Conservation (phyloP, 2,888 invertebrate species). For the Melinaea menophilus region DNA sequence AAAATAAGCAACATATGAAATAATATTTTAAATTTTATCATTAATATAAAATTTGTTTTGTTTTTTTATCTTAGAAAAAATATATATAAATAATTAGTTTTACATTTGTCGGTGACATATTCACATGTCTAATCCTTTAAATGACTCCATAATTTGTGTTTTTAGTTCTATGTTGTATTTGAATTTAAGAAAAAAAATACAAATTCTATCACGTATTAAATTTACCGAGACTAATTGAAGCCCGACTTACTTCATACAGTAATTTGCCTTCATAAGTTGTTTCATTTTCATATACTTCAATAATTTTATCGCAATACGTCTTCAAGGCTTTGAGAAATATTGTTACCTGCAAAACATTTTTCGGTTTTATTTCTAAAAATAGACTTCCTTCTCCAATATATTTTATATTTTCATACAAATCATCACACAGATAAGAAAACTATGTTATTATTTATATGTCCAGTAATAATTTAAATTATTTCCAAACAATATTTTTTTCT, state of each 20-base stretch:
- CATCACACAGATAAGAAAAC: no score
- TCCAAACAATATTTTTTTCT: no score
- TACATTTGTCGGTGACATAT: no score
- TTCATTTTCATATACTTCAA: conserved; percentile 37
- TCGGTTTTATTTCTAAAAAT: no score
- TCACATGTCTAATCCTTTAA: no score
- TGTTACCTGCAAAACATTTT: conserved; percentile 45
- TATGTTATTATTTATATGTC: no score
- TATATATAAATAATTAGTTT: no score
- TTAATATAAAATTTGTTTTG: neutral
- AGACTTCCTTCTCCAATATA: no score
- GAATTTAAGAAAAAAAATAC: neutral
- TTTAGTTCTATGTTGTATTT: neutral
- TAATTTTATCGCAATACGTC: conserved; percentile 45
- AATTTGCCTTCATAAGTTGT: conserved; percentile 49
- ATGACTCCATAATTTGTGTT: neutral
- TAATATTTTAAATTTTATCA: neutral
- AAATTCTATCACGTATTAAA: neutral
- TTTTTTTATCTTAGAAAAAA: neutral
- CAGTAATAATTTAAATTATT: no score
- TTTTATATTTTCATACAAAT: no score
- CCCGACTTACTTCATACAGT: conserved; percentile 54
- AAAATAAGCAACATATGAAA: neutral
- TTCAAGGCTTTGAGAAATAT: conserved; percentile 56
- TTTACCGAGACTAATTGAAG: neutral